These are phyloP conservation scores for Python bivittatus DNA, from an alignment of 2,113 vertebrate species.

Conservation along the genomic window DNA sequence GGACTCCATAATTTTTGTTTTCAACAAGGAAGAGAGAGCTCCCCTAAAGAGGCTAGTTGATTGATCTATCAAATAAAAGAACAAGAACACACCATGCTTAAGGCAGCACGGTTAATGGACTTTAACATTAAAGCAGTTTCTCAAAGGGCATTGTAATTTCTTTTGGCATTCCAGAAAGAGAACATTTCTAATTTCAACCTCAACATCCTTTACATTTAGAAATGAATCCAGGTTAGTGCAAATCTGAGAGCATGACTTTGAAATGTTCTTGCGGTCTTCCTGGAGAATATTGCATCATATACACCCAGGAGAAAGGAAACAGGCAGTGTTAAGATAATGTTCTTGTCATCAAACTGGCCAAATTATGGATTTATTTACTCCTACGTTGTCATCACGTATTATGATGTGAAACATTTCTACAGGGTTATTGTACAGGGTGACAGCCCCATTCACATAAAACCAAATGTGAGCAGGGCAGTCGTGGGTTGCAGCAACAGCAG, in stretches of 20 bases:
- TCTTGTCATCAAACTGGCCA: not conserved
- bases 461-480: not conserved
- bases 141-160: not conserved
- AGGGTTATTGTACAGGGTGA: not conserved
- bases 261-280: not conserved
- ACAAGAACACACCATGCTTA: not conserved
- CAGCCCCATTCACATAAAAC: not conserved
- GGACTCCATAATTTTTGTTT: not conserved
- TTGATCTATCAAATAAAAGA: not conserved
- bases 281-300: not conserved
- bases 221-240: not conserved
- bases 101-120: not conserved
- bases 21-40: not conserved
- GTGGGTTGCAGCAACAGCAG: not conserved
- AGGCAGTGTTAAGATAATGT: not conserved
- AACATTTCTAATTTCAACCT: not conserved
- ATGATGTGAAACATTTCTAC: not conserved
- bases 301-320: not conserved
- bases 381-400: not conserved
- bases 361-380: not conserved
- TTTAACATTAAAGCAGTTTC: not conserved
- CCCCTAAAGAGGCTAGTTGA: not conserved
- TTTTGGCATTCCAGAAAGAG: not conserved
- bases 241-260: not conserved
- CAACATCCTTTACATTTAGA: not conserved